Evolutionary conservation across 2,888 invertebrate species (phyloP).

Genomic region (Stenoptilia bipunctidactyla): DNA sequence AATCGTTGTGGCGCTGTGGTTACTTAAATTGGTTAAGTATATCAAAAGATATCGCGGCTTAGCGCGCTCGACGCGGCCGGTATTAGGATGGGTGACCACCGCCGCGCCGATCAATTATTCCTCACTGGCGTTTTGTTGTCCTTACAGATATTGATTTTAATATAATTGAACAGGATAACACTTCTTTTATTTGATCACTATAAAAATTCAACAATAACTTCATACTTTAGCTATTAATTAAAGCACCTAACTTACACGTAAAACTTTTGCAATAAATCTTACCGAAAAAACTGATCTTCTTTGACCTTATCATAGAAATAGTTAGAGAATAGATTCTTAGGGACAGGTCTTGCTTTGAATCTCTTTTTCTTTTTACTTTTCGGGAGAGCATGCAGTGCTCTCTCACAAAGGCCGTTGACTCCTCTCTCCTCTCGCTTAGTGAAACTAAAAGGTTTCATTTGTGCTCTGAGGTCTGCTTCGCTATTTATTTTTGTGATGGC

Average conservation of each 20-base stretch:
- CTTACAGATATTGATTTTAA: no score
- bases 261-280: no score
- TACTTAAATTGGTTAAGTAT: no score
- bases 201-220: neutral
- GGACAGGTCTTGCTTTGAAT: constrained; percentile 78
- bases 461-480: constrained; percentile 72
- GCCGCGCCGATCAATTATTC: no score
- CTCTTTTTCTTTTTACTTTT: constrained; percentile 60
- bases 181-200: neutral
- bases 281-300: constrained; percentile 81
- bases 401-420: constrained; percentile 42
- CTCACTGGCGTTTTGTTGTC: no score
- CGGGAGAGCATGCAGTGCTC: constrained; percentile 34
- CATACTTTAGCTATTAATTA: neutral
- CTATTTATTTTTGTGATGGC: constrained; percentile 72
- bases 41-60: no score
- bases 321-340: constrained; percentile 78
- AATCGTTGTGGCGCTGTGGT: no score
- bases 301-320: constrained; percentile 79
- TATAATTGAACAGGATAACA: no score
- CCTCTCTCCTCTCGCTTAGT: constrained; percentile 71
- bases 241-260: no score
- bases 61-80: no score
- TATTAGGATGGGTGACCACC: no score
- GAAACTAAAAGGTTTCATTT: constrained; percentile 77